Evolutionary conservation across 2,888 invertebrate genomes (phyloP), one percentile per base, ranked within the genome.

Genomic region (Ochropleura leucogaster): DNA sequence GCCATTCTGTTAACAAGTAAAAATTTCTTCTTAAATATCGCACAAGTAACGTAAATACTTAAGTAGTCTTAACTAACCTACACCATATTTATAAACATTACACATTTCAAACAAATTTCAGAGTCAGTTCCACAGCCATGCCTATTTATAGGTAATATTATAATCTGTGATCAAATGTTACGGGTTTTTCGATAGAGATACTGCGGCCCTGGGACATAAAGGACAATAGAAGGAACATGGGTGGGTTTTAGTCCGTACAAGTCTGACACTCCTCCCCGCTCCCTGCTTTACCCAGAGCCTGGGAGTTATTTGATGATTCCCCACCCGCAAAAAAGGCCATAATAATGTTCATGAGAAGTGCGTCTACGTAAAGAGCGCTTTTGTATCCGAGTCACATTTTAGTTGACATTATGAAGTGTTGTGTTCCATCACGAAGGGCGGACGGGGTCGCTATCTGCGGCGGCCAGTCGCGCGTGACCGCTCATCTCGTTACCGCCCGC

Each of bases 401-500:
- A 65, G 68, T 84, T 68, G 78, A 70, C 82, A 88, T 87, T 88
- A 90, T 87, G 87, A 87, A 89, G 90, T 90, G 90, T 86, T 86
- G 82, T 88, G 79, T 86, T 88, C 82, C 85, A 83, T 81, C 68
- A 77, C 75, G 80, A 80, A 69, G 81, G 89, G 85, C 82, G 80
- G 83, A 87, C 30, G 30, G 30, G 89, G 87, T 81, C 76, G 90
- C 89, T 94, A 94, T 94, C 95, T 88, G 89, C 81, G 85, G 83
- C 82, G 81, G 85, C 82, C 94, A 93, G 93, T 75, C 90, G 93
- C 91, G 92, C 95, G 95, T 95, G 95, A 93, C 94, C 93, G 91
- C 92, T 93, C 95, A 95, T 95, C 94, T 94, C 92, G 90, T 94
- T 93, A 93, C 89, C 86, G 85, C 84, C 86, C 80, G 82, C 81